These are phyloP conservation scores for Caenorhabditis briggsae DNA, from an alignment of 1,140 invertebrate genomes.

Conservation along the genomic window DNA sequence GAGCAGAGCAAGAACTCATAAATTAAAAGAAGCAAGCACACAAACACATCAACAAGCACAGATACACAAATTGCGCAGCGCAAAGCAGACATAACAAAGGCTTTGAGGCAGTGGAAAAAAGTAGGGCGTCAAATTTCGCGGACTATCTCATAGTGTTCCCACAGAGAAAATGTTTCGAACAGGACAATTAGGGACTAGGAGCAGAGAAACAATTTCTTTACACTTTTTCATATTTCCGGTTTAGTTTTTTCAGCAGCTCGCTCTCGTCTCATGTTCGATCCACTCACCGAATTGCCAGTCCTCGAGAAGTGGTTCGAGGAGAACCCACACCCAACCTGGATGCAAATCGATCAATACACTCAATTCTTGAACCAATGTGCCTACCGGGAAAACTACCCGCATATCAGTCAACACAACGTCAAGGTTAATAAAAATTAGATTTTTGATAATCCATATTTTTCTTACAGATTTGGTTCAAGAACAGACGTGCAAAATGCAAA, in stretches of 20 bases:
- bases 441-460: not conserved
- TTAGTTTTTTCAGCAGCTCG: conserved; percentile 66
- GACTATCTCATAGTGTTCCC: not conserved
- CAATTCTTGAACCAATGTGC: conserved; percentile 70
- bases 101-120: not conserved
- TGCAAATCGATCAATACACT: conserved; percentile 77
- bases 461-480: conserved; percentile 75
- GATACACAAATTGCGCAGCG: not conserved
- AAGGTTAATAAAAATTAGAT: conserved; percentile 55
- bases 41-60: not conserved
- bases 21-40: conserved; percentile 27
- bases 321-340: conserved; percentile 77
- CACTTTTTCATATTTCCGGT: not conserved
- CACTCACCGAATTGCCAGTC: conserved; percentile 74
- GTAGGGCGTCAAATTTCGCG: not conserved
- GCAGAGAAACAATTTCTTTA: too few relatives aligned
- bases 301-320: conserved; percentile 76
- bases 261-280: conserved; percentile 78
- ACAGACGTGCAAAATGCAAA: conserved; percentile 76
- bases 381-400: conserved; percentile 76
- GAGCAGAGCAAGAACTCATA: conserved; percentile 30
- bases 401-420: conserved; percentile 75
- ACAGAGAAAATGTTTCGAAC: not conserved
- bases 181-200: too few relatives aligned
- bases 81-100: not conserved